Base-by-base conservation (phyloP, 2,888 invertebrate genomes). In the Pollenia labialis region DNA sequence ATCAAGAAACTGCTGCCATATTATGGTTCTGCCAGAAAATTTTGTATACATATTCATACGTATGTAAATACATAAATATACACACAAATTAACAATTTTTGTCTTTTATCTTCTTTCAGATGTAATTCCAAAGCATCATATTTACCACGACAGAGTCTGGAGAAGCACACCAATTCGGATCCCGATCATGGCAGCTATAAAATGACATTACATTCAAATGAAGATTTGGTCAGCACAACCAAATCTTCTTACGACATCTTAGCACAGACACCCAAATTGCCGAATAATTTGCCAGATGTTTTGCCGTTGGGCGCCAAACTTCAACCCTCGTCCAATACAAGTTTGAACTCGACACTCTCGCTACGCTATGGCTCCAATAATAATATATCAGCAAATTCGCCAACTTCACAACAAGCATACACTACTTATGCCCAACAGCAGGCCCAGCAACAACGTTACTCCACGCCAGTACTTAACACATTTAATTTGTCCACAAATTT, bases 51-150 rank as follows among this genome's bases (percentile, higher is more conserved):
- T 40, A 6, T 10, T 42, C 32, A 32, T 32, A 32, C 32, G n/a
- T n/a, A n/a, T n/a, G n/a, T n/a, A n/a, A n/a, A 64, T 44, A 64
- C 0, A 16, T 23, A 23, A 23, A 23, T 0, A 32, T 46, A 52
- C 44, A 14, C 32, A 18, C 9, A 56, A n/a, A 9, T 54, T 72
- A 52, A 40, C n/a, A 18, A 74, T 72, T 75, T 12, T 69, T 18
- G 60, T 48, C 40, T 44, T 79, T 48, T 16, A n/a, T 72, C 18
- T 80, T 56, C 18, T 94, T 95, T 18, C 94, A 96, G 96, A 94
- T 96, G 96, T 91, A 96, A 96, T 91, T 96, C 96, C 75, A 96
- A 96, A 94, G 96, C 96, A 88, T 96, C 96, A 81, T 96, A 96
- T 92, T 93, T 96, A 93, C 95, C 96, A 88, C 94, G 96, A 56